phyloP scores from a whole-genome alignment of 2,797 vertebrate species.

The Erpetoichthys calabaricus region DNA sequence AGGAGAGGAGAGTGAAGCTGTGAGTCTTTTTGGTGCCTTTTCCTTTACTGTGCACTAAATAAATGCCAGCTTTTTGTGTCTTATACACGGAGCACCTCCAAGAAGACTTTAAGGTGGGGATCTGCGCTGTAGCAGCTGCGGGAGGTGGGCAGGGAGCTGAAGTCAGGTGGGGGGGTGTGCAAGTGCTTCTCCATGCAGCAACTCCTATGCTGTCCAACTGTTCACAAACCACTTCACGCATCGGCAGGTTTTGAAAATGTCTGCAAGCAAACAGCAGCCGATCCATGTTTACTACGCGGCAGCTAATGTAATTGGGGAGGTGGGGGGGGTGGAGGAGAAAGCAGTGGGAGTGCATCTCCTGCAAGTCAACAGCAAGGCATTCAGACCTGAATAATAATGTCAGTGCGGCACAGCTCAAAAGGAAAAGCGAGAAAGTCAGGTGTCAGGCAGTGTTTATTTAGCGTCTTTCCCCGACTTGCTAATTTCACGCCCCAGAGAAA shows the following conservation, averaged over 20 bases:
- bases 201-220: no score
- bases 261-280: neutral
- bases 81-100: no score
- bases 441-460: neutral
- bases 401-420: neutral
- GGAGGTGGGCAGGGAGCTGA: no score
- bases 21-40: no score
- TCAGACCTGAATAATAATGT: neutral
- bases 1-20: no score
- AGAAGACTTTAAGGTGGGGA: no score
- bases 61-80: no score
- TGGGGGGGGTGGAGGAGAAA: no score
- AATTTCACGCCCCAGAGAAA: slow-evolving; percentile 1
- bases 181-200: no score
- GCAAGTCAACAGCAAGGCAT: neutral
- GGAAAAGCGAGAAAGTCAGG: neutral
- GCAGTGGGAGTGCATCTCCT: neutral
- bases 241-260: neutral
- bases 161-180: no score
- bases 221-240: neutral
- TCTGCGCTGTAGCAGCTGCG: no score
- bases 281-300: neutral
- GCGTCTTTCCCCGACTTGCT: neutral
- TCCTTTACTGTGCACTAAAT: no score
- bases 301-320: neutral